These are phyloP conservation scores for Noctua janthe DNA, from an alignment of 2,888 invertebrate species.

Conservation along the genomic window DNA sequence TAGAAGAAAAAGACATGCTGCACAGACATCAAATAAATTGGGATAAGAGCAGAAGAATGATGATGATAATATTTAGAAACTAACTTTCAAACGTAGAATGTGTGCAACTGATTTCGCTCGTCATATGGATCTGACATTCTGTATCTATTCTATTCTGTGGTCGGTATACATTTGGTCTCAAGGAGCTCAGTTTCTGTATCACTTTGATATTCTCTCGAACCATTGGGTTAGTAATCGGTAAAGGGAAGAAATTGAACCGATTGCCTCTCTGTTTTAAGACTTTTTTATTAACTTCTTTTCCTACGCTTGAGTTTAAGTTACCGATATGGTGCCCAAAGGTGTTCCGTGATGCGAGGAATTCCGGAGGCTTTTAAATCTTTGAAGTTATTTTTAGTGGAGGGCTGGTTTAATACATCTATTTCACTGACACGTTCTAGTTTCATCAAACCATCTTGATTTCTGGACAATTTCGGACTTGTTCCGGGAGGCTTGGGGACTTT, in stretches of 20 bases:
- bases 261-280: constrained; percentile 37
- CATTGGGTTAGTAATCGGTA: constrained; percentile 61
- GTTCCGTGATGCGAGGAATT: background rate
- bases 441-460: background rate
- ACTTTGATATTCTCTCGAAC: constrained; percentile 63
- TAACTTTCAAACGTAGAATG: background rate
- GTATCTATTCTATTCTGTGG: constrained; percentile 9
- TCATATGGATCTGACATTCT: background rate
- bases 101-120: background rate
- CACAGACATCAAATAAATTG: background rate
- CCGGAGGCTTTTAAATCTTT: background rate
- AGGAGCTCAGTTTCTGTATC: constrained; percentile 36
- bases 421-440: background rate
- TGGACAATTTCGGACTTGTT: background rate
- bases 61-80: background rate
- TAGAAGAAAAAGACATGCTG: background rate
- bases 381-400: background rate
- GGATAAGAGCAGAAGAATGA: background rate
- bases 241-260: constrained; percentile 47
- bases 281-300: constrained; percentile 31
- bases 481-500: no score
- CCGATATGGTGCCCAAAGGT: constrained; percentile 6
- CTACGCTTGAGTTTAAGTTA: constrained; percentile 4
- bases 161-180: constrained; percentile 27
- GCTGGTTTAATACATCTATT: background rate